Conservation (phyloP, 1,140 invertebrate species). For the Nixonia krombeini region DNA sequence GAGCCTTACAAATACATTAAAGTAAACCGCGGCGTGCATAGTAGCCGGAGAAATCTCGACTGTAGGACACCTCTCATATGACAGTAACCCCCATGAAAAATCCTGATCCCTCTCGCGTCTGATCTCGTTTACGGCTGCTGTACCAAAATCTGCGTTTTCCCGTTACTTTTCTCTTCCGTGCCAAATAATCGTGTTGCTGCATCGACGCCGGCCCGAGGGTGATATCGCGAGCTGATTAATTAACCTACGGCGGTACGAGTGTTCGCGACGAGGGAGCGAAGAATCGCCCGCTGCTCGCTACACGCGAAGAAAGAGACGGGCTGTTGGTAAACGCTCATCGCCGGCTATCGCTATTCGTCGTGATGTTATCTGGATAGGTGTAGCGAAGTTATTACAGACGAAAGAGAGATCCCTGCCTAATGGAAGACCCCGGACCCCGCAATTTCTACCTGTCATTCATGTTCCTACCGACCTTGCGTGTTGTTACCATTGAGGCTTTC, state of each 20-base stretch:
- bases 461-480: slow-evolving; percentile 1
- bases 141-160: no score
- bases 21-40: slow-evolving; percentile 11
- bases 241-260: not conserved
- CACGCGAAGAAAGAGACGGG: slow-evolving; percentile 13
- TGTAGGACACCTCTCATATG: no score
- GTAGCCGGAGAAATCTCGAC: slow-evolving; percentile 24
- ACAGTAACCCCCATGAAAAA: no score
- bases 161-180: no score
- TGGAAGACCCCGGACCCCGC: slow-evolving; percentile 34
- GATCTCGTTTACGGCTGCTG: no score
- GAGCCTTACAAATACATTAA: slow-evolving; percentile 30
- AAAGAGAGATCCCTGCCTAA: slow-evolving; percentile 44
- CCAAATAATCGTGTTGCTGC: no score
- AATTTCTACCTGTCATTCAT: slow-evolving; percentile 9
- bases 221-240: not conserved
- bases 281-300: no score
- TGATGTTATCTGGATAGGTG: slow-evolving; percentile 53
- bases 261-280: no score
- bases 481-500: slow-evolving; percentile 40
- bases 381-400: slow-evolving; percentile 56
- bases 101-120: no score
- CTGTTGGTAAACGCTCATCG: slow-evolving; percentile 21
- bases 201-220: slow-evolving; percentile 7
- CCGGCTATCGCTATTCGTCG: slow-evolving; percentile 54